Base-by-base conservation (phyloP, 1,140 invertebrate species). In the Tetramorium alpestre region DNA sequence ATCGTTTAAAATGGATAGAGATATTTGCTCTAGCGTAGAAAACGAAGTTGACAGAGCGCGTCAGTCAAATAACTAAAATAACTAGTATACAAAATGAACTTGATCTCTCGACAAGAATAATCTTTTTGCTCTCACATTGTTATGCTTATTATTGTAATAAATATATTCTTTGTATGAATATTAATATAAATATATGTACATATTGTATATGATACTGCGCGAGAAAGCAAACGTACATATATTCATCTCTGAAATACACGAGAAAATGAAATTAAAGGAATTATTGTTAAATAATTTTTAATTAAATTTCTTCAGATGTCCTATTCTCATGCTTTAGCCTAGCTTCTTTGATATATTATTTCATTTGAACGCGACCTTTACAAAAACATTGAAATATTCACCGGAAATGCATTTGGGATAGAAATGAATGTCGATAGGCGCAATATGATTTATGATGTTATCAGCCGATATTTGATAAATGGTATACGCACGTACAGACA, bases 111-210 rank as follows among this genome's bases (percentile, higher is more conserved):
- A 22, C n/a, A 22, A 25, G 33, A 60, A 84, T 60, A 73, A 75
- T 49, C 22, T 16, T 54, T 38, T 62, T 69, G 16, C 58, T 64
- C 18, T 89, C 54, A 49, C 73, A 89, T 75, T 51, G 22, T 85
- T 51, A 4, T 1, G 2, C 62, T 80, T 87, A 78, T 75, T 58
- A 87, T 89, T 87, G 73, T 87, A 67, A 89, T 77, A 87, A 87
- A 78, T 87, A 86, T 89, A 81, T 87, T 75, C 84, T 84, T 78
- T 62, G 69, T 87, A 86, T 58, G n/a, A 18, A n/a, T 62, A 18
- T 51, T 2, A 69, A 44, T 69, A 25, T 69, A 44, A 22, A 22
- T 38, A n/a, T 51, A 72, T 28, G 0, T 28, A n/a, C 25, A 51
- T 33, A 33, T 4, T 33, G 28, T 22, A 47, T 25, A 16, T 13